Base-by-base conservation (phyloP, 2,888 invertebrate genomes). In the Bellardia pandia region DNA sequence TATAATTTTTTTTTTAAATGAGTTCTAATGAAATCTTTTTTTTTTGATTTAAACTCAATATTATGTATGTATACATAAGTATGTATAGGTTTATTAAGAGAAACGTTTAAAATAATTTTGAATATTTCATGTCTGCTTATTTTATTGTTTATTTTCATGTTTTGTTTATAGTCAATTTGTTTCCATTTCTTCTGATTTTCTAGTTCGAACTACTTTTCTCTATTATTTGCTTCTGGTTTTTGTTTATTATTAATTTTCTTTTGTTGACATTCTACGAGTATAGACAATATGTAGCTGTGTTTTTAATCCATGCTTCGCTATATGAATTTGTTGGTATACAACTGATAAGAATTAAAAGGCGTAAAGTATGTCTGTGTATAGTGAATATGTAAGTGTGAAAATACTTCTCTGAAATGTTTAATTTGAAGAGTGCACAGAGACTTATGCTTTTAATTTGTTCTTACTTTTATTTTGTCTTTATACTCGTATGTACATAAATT, bases 281-380 rank as follows among this genome's bases (percentile, higher is more conserved):
- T 7, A 33, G 8, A 33, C 30, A 60, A 33, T 13, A 60, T 33
- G 4, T 33, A 23, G 16, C 23, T 0, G 23, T 6, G 23, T 16
- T 56, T 56, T 23, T 7, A 23, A 23, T 23, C 23, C 1, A 23
- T 23, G 23, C 23, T 23, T 23, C 23, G 23, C 23, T 23, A 23
- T 23, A 23, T 23, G 23, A 1, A 23, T 23, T 23, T 1, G 23
- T 23, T 23, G 23, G 23, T 23, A 56, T 16, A 30, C n/a, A 37
- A 58, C 66, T 75, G 81, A 81, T 81, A 81, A 75, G 58, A 56
- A 81, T 58, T 74, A 37, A 23, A 74, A 16, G 42, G 42, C 56
- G 64, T 33, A 23, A 68, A 40, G 30, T 77, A 33, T 23, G 4
- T 40, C 11, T 14, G 11, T 53, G 37, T 8, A 2, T 7, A 53